A percentile compares a stretch with the other conserved stretches of the same genome.
phyloP scores from a whole-genome alignment of 2,888 invertebrate species.

The Altica lythri region DNA sequence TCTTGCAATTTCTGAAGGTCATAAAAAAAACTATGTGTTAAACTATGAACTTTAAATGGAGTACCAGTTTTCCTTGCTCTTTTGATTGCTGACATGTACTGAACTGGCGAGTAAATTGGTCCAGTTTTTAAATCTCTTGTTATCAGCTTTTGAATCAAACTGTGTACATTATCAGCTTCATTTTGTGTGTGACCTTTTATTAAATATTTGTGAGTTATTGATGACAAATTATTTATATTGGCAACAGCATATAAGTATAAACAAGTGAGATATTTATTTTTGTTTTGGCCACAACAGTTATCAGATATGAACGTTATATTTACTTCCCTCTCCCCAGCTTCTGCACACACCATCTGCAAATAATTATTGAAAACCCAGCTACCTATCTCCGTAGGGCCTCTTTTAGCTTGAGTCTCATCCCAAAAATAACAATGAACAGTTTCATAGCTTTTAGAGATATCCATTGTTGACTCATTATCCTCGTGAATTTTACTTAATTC shows the following conservation, averaged over 20 bases:
- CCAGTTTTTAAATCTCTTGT: neutral
- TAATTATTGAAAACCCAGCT: conserved; percentile 1
- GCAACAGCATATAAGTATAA: neutral
- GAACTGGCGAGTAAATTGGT: neutral
- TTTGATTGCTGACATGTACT: neutral
- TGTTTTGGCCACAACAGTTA: neutral
- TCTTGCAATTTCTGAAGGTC: neutral
- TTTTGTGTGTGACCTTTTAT: neutral
- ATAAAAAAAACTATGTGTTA: conserved; percentile 1
- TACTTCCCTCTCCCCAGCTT: neutral
- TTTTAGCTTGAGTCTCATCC: conserved; percentile 4
- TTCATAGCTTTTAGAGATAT: neutral
- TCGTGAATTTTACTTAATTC: neutral
- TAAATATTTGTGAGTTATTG: conserved; percentile 1
- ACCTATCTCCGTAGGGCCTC: neutral
- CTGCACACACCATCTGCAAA: neutral
- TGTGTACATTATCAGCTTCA: neutral
- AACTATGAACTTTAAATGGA: too few species aligned
- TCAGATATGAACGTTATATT: neutral
- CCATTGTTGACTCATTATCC: neutral
- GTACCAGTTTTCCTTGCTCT: too few species aligned
- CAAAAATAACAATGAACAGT: conserved; percentile 3
- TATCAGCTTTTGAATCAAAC: neutral
- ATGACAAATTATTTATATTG: neutral
- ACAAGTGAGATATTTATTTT: neutral